Percentiles rank a stretch among this genome's conserved stretches.
These are phyloP conservation scores for Ooceraea biroi DNA, from an alignment of 1,140 invertebrate species.

Conservation along the genomic window DNA sequence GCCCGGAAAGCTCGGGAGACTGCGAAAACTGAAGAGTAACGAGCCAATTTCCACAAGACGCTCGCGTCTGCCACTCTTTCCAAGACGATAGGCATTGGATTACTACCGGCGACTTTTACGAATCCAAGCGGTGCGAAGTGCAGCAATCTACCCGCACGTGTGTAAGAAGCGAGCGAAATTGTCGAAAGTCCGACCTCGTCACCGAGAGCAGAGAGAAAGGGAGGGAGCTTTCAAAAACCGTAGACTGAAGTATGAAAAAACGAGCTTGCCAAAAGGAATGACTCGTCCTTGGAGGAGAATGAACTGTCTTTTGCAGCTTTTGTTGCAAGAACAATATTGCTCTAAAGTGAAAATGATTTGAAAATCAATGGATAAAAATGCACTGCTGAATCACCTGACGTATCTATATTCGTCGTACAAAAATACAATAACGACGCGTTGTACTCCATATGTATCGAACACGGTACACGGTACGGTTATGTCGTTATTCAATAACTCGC, in stretches of 20 bases:
- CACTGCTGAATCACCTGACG: not conserved
- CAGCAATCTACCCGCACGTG: not conserved
- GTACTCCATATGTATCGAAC: no score
- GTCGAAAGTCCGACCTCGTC: constrained; percentile 40
- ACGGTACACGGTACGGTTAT: no score
- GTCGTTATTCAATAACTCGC: no score
- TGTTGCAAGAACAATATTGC: not conserved
- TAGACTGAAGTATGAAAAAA: constrained; percentile 54
- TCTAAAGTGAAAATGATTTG: not conserved
- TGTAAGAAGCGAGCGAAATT: constrained; percentile 18
- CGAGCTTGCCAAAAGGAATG: constrained; percentile 24
- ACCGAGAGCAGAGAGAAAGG: not conserved
- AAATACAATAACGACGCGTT: not conserved
- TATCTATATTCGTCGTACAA: no score
- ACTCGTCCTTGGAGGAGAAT: constrained; percentile 20
- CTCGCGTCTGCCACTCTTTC: constrained; percentile 12
- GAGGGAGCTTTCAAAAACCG: constrained; percentile 38
- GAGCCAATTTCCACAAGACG: constrained; percentile 69
- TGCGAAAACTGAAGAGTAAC: constrained; percentile 71
- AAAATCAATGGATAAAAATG: not conserved
- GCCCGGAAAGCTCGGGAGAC: constrained; percentile 19
- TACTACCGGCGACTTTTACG: constrained; percentile 29
- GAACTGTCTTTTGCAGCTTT: constrained; percentile 15
- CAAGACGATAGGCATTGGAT: not conserved
- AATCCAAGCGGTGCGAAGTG: constrained; percentile 4